Evolutionary conservation across 2,888 invertebrate genomes (phyloP).

Genomic region (Flexamia atlantica): DNA sequence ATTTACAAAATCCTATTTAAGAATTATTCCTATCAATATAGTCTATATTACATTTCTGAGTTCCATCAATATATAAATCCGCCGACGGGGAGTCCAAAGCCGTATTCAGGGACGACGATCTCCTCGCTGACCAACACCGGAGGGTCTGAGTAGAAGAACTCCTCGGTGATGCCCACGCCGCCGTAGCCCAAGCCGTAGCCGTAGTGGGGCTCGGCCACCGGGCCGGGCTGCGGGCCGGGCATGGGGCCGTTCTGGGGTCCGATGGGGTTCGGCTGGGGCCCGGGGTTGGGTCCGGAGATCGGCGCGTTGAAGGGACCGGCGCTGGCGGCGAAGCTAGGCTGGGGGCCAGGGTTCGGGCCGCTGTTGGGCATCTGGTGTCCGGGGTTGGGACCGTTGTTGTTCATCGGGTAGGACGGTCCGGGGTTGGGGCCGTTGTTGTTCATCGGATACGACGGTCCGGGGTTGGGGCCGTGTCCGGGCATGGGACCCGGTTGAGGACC

Average conservation of each 20-base stretch:
- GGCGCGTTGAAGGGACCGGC: conserved; percentile 2
- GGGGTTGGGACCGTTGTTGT: not conserved
- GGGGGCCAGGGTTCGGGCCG: conserved; percentile 18
- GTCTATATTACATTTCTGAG: not conserved
- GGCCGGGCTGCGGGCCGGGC: not conserved
- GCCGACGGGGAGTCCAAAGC: conserved; percentile 12
- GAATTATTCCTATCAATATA: not conserved
- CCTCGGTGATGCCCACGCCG: conserved; percentile 3
- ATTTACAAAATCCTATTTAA: conserved; percentile 9
- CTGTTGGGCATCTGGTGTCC: not conserved
- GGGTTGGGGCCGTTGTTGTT: not conserved
- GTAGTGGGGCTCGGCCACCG: not conserved
- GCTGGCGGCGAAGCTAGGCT: conserved; percentile 19
- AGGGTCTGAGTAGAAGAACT: conserved; percentile 28
- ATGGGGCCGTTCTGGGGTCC: conserved; percentile 21
- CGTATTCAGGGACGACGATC: conserved; percentile 9
- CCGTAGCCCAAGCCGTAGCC: not conserved
- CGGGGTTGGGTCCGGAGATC: not conserved
- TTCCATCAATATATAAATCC: conserved; percentile 7
- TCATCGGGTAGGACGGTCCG: not conserved
- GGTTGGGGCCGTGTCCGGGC: not conserved
- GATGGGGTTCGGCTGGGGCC: conserved; percentile 21
- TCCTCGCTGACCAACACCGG: conserved; percentile 16
- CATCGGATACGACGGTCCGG: not conserved
- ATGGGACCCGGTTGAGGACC: not conserved